Conservation (phyloP, 1,140 invertebrate species). For the Lucilia sericata region DNA sequence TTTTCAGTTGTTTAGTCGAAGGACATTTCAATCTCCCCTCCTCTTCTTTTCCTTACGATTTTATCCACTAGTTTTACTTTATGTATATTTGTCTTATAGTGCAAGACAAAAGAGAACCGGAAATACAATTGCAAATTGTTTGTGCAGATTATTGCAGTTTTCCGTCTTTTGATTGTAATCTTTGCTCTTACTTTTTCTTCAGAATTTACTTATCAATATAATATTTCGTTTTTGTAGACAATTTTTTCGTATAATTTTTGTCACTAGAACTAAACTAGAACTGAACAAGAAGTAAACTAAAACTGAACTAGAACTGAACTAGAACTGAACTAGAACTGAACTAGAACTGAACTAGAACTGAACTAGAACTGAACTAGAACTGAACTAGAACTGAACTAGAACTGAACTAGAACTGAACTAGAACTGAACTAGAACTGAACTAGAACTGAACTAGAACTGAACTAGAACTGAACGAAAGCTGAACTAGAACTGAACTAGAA, state of each 20-base stretch:
- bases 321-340: too few species aligned
- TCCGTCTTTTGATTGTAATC: slow-evolving; percentile 36
- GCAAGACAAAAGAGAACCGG: background rate
- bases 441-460: too few species aligned
- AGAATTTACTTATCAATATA: background rate
- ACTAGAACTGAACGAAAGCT: too few species aligned
- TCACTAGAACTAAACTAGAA: too few species aligned
- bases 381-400: background rate
- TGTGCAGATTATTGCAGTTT: slow-evolving; percentile 26
- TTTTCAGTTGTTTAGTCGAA: background rate
- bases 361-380: too few species aligned
- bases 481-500: too few species aligned
- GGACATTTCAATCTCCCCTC: background rate
- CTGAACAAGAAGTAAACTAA: too few species aligned
- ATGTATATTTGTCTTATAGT: too few species aligned
- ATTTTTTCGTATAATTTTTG: background rate
- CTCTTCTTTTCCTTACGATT: background rate
- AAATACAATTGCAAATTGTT: slow-evolving; percentile 31
- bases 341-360: too few species aligned
- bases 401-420: too few species aligned
- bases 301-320: background rate
- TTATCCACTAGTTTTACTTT: background rate
- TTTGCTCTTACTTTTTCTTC: background rate
- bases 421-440: too few species aligned
- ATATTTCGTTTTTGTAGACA: background rate